These are phyloP conservation scores for Nomada goodeniana DNA, from an alignment of 2,888 invertebrate species.

Conservation along the genomic window DNA sequence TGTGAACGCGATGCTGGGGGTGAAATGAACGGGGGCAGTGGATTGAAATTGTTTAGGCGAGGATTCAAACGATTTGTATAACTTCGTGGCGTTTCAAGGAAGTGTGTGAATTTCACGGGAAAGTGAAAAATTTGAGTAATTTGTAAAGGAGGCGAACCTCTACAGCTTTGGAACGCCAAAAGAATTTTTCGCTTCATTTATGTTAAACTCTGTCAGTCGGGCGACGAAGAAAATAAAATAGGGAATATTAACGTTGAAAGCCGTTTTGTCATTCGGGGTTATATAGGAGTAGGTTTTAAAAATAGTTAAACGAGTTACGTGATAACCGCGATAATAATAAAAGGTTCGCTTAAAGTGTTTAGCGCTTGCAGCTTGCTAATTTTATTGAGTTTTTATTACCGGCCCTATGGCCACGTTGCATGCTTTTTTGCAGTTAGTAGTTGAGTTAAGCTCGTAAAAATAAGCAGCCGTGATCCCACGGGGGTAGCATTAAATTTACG, in stretches of 20 bases:
- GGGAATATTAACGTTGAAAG: too few relatives aligned
- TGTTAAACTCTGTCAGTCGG: too few relatives aligned
- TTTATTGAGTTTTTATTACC: conserved; percentile 36
- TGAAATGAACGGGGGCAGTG: background rate
- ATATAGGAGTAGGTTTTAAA: background rate
- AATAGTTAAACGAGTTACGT: background rate
- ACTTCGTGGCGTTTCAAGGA: background rate
- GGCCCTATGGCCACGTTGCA: background rate
- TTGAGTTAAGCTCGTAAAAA: conserved; percentile 31
- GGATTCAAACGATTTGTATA: background rate
- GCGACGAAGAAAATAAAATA: too few relatives aligned
- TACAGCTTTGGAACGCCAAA: too few relatives aligned
- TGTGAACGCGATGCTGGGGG: background rate
- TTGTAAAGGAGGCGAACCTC: background rate
- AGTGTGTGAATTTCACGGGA: background rate
- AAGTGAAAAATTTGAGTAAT: background rate
- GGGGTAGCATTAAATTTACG: conserved; percentile 10
- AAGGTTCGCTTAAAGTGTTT: conserved; percentile 8
- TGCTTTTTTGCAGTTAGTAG: conserved; percentile 14
- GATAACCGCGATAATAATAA: conserved; percentile 10
- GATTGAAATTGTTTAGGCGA: background rate
- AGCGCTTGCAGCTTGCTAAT: background rate
- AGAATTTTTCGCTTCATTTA: too few relatives aligned
- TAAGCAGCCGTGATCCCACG: conserved; percentile 8
- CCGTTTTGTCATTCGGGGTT: too few relatives aligned